Evolutionary conservation across 2,113 vertebrate species (phyloP).

Genomic region (Syngnathus typhle): DNA sequence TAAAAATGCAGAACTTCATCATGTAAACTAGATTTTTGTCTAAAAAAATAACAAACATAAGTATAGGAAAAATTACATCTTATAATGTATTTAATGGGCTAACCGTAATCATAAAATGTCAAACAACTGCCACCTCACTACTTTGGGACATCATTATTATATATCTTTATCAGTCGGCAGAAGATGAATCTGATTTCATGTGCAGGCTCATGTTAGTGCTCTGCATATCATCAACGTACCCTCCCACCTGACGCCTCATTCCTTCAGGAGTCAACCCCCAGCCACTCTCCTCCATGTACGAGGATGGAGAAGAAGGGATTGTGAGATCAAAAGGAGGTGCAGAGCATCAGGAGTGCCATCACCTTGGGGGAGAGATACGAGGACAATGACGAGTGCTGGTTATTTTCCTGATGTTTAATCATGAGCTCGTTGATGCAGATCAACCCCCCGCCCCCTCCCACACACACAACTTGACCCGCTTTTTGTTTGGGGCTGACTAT

Average conservation of each 20-base stretch:
- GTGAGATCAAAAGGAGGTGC: constrained; percentile 40
- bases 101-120: no score
- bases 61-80: no score
- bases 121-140: not conserved
- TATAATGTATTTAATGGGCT: no score
- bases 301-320: constrained; percentile 21
- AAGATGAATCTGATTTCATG: not conserved
- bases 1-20: no score
- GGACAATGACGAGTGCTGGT: constrained; percentile 28
- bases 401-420: constrained; percentile 58
- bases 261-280: constrained; percentile 55
- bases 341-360: constrained; percentile 26
- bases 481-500: not conserved
- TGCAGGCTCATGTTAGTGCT: constrained; percentile 8
- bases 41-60: no score
- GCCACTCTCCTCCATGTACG: constrained; percentile 3
- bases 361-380: constrained; percentile 52
- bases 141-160: no score
- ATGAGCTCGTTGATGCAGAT: constrained; percentile 56
- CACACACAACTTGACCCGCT: constrained; percentile 2
- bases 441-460: not conserved
- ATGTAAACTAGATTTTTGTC: no score
- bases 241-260: constrained; percentile 47
- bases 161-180: not conserved
- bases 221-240: constrained; percentile 8